Evolutionary conservation across 2,888 invertebrate genomes (phyloP).

Genomic region (Argyra leucocephala): DNA sequence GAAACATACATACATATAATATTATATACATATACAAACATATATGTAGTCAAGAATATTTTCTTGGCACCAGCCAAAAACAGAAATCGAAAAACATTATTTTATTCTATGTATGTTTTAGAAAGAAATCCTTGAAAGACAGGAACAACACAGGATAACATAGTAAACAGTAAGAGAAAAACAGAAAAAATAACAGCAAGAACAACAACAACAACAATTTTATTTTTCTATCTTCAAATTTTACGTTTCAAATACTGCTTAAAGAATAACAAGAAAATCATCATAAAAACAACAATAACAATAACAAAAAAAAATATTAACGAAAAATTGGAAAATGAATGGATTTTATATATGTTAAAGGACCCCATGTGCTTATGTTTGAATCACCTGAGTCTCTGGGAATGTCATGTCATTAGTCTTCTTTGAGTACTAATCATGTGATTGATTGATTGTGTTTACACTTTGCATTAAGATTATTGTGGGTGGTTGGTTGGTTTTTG

Average conservation of each 20-base stretch:
- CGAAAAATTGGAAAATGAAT: not conserved
- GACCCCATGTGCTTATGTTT: constrained; percentile 7
- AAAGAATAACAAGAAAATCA: not conserved
- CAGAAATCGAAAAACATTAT: constrained; percentile 1
- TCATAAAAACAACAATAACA: not conserved
- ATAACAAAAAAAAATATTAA: too few relatives aligned
- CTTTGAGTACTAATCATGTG: constrained; percentile 12
- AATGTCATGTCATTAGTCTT: constrained; percentile 11
- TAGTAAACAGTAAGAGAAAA: not conserved
- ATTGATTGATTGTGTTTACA: constrained; percentile 10
- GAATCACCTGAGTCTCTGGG: constrained; percentile 10
- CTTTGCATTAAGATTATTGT: not conserved
- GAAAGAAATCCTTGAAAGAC: constrained; percentile 1
- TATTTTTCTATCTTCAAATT: too few relatives aligned
- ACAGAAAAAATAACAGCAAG: too few relatives aligned
- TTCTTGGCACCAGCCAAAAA: constrained; percentile 2
- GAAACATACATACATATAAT: too few relatives aligned
- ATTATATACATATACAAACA: too few relatives aligned
- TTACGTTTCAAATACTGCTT: too few relatives aligned
- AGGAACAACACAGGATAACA: not conserved
- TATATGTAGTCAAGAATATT: not conserved
- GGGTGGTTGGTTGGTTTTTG: not conserved
- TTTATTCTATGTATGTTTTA: not conserved
- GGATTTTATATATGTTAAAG: not conserved
- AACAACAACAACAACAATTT: too few relatives aligned